Evolutionary conservation across 37 sponge, comb jelly and placozoan genomes (phyloP).

Genomic region (Cliona cf. orientalis): DNA sequence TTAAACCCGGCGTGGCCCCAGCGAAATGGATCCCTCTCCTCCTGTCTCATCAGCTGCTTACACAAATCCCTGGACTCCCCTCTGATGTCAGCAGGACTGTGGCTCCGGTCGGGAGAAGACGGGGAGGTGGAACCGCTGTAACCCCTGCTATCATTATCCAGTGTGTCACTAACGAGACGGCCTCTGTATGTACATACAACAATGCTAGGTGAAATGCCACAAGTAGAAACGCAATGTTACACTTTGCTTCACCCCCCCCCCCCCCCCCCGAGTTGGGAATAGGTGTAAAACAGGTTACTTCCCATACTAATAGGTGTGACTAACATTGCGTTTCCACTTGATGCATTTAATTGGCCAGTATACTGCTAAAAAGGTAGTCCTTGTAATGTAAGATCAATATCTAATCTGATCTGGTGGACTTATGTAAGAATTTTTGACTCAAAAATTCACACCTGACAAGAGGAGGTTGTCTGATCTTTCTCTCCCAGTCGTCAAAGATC

Average conservation of each 20-base stretch:
- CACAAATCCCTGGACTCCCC: constrained; percentile 11
- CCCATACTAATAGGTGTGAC: too few species aligned
- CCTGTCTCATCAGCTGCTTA: constrained; percentile 43
- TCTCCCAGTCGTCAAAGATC: background rate
- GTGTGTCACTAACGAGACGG: constrained; percentile 36
- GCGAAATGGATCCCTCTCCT: constrained; percentile 48
- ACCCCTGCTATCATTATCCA: background rate
- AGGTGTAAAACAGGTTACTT: too few species aligned
- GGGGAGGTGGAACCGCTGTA: background rate
- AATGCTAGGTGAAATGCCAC: background rate
- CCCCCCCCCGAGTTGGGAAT: background rate
- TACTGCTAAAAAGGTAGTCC: too few species aligned
- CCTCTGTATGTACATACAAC: constrained; percentile 33
- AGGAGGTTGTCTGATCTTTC: background rate
- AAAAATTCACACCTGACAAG: constrained; percentile 4
- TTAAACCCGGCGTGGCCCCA: constrained; percentile 63
- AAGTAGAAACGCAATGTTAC: background rate
- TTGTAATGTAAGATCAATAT: too few species aligned
- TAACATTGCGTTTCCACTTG: too few species aligned
- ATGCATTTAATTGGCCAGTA: too few species aligned
- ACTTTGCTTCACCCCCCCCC: background rate
- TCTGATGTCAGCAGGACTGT: background rate
- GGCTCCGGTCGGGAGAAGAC: background rate
- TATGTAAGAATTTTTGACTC: too few species aligned
- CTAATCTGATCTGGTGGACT: too few species aligned